Evolutionary conservation across 92 coral and sea anemone genomes (phyloP).

Genomic region (Chrysogorgia sp.): DNA sequence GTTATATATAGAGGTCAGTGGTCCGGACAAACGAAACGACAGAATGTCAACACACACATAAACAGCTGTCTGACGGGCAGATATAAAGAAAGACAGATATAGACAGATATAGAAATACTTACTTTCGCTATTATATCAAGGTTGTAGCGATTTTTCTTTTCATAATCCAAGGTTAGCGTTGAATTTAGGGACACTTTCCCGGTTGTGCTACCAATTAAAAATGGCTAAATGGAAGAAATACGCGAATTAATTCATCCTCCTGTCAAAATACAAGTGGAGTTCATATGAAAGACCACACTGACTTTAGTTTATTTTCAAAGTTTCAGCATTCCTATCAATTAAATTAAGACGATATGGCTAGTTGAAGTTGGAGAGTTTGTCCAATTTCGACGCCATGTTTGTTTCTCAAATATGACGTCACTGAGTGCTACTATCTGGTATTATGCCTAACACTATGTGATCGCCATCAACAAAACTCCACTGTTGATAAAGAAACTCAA

Average conservation of each 20-base stretch:
- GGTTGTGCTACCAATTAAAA: conserved; percentile 54
- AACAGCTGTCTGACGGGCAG: background rate
- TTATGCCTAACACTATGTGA: too few species aligned
- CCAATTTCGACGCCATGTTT: too few species aligned
- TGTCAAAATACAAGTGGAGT: background rate
- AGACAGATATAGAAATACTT: background rate
- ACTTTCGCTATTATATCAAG: conserved; percentile 80
- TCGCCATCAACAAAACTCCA: too few species aligned
- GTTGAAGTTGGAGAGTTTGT: too few species aligned
- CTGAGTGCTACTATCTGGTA: too few species aligned
- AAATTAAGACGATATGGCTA: too few species aligned
- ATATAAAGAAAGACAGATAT: background rate
- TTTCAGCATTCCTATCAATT: too few species aligned
- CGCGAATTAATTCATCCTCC: background rate
- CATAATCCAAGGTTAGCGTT: conserved; percentile 71
- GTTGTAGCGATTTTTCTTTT: conserved; percentile 71
- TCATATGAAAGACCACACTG: too few species aligned
- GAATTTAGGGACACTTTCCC: conserved; percentile 61
- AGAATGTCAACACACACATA: background rate
- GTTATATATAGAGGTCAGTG: too few species aligned
- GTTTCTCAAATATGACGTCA: too few species aligned
- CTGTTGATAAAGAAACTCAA: too few species aligned
- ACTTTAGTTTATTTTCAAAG: too few species aligned
- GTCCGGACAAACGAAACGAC: background rate
- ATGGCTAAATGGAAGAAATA: conserved; percentile 39